Percentiles rank a stretch among this genome's conserved stretches.
Conservation (phyloP, 2,888 invertebrate genomes). For the Chymomyza procnemis region DNA sequence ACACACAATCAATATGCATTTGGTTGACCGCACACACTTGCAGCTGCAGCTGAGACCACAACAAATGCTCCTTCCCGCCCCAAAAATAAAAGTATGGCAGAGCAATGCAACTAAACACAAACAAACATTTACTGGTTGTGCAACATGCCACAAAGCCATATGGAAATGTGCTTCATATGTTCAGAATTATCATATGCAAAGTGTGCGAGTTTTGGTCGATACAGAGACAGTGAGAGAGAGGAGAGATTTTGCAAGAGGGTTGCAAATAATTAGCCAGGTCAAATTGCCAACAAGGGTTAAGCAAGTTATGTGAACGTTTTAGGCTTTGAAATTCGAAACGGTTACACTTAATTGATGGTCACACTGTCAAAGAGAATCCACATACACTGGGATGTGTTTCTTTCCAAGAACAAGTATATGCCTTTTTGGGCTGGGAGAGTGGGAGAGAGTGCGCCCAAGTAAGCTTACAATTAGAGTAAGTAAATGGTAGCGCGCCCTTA, state of each 20-base stretch:
- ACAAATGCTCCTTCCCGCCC: neutral
- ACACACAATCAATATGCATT: neutral
- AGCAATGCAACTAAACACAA: neutral
- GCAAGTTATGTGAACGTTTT: neutral
- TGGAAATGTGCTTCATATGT: neutral
- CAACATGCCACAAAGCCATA: slow-evolving; percentile 3
- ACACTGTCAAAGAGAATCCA: neutral
- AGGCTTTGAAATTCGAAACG: neutral
- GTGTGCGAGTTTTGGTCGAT: too few relatives aligned
- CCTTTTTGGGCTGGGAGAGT: too few relatives aligned
- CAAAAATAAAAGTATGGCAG: neutral
- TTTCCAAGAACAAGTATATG: too few relatives aligned
- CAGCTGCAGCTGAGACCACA: neutral
- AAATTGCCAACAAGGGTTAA: neutral
- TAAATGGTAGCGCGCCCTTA: neutral
- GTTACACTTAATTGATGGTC: neutral
- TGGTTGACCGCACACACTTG: neutral
- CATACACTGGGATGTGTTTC: neutral
- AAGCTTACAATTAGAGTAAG: neutral
- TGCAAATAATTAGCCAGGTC: too few relatives aligned
- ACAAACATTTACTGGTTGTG: neutral
- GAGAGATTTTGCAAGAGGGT: neutral
- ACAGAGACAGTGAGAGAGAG: too few relatives aligned
- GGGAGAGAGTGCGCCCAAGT: neutral
- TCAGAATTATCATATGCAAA: too few relatives aligned